A percentile compares a stretch with the other conserved stretches of the same genome.
These are phyloP conservation scores for Rapana venosa DNA, from an alignment of 2,888 invertebrate genomes.

Conservation along the genomic window DNA sequence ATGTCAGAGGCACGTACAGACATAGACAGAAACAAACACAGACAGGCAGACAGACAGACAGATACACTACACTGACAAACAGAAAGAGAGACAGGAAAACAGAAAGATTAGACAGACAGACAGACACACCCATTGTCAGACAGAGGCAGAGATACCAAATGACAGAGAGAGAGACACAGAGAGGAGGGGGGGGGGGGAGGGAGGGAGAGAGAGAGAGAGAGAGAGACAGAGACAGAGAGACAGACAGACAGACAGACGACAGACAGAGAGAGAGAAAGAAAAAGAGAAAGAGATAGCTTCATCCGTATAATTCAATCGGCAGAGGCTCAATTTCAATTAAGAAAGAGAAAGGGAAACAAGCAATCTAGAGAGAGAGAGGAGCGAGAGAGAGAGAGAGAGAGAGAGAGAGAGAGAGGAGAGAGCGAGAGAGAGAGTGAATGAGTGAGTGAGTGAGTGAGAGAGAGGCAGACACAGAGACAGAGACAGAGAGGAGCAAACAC, in stretches of 20 bases:
- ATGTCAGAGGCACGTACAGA: not conserved
- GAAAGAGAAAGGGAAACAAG: not conserved
- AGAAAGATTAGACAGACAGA: not conserved
- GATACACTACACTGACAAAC: not conserved
- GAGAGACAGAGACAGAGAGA: not conserved
- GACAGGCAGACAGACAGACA: not conserved
- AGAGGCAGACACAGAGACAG: not conserved
- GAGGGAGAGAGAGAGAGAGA: not conserved
- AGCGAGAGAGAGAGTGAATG: not conserved
- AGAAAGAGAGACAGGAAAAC: not conserved
- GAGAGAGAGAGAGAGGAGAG: constrained; percentile 9
- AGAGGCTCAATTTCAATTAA: not conserved
- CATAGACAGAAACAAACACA: not conserved
- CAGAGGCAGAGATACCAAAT: not conserved
- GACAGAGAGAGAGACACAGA: not conserved
- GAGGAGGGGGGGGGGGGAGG: not conserved
- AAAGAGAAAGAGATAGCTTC: not conserved
- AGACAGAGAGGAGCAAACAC: not conserved
- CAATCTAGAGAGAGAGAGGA: not conserved
- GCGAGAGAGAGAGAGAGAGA: not conserved
- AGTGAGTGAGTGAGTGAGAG: not conserved
- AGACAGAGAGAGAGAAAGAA: not conserved
- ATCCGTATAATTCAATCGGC: no score
- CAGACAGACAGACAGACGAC: not conserved
- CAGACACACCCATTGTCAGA: not conserved